Percentiles rank a stretch among this genome's conserved stretches.
phyloP scores from a whole-genome alignment of 2,888 invertebrate genomes.

The Villa cingulata region DNA sequence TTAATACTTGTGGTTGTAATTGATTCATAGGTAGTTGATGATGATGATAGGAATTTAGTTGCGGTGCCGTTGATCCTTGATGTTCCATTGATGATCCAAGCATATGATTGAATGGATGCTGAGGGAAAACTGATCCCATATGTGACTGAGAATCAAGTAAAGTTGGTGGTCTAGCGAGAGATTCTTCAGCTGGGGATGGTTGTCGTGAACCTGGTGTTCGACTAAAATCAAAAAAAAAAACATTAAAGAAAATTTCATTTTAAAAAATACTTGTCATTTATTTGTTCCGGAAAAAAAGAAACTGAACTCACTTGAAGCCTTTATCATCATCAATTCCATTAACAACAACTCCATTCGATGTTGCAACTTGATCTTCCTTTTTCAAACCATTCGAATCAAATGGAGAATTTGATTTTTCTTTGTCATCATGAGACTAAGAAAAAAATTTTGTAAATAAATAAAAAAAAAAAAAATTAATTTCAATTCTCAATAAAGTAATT shows the following conservation, averaged over 20 bases:
- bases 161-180: slow-evolving; percentile 40
- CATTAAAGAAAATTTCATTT: no score
- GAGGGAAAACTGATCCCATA: slow-evolving; percentile 26
- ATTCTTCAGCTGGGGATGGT: slow-evolving; percentile 80
- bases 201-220: slow-evolving; percentile 84
- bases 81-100: slow-evolving; percentile 32
- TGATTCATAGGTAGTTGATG: slow-evolving; percentile 35
- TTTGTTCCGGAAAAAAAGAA: slow-evolving; percentile 1
- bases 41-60: slow-evolving; percentile 30
- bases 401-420: slow-evolving; percentile 43
- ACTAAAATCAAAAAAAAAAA: slow-evolving; percentile 34
- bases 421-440: slow-evolving; percentile 37
- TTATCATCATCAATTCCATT: slow-evolving; percentile 77
- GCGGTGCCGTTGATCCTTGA: slow-evolving; percentile 22
- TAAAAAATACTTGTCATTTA: no score
- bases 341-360: slow-evolving; percentile 44
- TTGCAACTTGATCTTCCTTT: slow-evolving; percentile 41
- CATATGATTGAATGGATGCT: slow-evolving; percentile 40
- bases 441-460: background rate
- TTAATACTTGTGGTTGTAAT: slow-evolving; percentile 31
- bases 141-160: slow-evolving; percentile 29
- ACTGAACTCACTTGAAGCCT: slow-evolving; percentile 73
- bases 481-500: background rate
- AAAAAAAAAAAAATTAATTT: background rate
- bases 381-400: slow-evolving; percentile 37